Conservation (phyloP, 2,113 vertebrate species). For the Passer domesticus region DNA sequence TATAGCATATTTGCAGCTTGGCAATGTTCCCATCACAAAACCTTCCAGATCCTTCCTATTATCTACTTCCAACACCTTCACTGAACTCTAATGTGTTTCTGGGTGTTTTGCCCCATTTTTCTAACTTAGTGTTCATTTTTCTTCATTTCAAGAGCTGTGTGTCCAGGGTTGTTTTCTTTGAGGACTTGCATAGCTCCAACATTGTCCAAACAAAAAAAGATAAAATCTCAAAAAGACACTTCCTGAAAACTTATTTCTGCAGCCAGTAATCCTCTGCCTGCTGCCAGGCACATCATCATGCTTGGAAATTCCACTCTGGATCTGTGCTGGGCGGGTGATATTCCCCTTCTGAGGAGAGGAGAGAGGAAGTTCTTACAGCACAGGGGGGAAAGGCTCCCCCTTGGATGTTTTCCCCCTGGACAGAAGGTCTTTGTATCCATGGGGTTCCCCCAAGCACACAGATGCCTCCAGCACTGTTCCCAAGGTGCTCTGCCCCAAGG, state of each 20-base stretch:
- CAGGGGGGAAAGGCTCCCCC: background rate
- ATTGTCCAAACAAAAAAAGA: background rate
- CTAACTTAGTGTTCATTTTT: background rate
- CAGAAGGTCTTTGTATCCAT: background rate
- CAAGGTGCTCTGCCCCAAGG: background rate
- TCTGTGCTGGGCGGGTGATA: background rate
- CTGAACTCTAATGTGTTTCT: background rate
- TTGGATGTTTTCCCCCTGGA: background rate
- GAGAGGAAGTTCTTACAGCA: background rate
- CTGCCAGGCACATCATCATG: background rate
- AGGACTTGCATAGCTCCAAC: background rate
- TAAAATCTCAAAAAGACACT: background rate
- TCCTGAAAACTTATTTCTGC: background rate
- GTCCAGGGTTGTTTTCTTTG: background rate
- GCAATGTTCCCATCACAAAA: constrained; percentile 1
- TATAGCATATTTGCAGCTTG: background rate
- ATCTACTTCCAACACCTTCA: background rate
- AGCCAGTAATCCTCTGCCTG: background rate
- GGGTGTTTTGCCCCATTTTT: background rate
- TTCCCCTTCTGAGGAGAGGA: background rate
- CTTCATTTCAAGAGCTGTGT: background rate
- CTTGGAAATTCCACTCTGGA: background rate
- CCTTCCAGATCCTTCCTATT: background rate
- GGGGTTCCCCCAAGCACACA: background rate
- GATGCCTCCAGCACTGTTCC: background rate